Evolutionary conservation across 2,888 invertebrate species (phyloP), one percentile per base, ranked within the genome.

Genomic region (Trichopoda pennipes): DNA sequence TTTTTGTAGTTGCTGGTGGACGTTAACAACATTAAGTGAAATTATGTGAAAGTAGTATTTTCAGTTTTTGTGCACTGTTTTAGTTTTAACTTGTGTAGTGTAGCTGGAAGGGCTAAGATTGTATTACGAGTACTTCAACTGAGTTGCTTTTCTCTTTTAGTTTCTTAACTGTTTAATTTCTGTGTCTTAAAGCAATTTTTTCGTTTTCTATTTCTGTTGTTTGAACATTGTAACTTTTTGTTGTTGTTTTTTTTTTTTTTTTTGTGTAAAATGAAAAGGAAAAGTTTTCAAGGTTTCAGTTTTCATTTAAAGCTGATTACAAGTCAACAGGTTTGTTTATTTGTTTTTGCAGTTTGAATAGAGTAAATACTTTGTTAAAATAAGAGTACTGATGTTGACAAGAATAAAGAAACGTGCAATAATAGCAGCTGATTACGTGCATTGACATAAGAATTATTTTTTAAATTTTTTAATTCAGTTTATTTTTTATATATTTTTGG

Each of bases 21-120:
- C 60, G 63, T 53, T 84, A 83, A 85, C 66, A 73, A 73, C 74
- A n/a, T n/a, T n/a, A 70, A 82, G 78, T 82, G 81, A 82, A 82
- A 79, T 75, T 79, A 82, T 78, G 79, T 82, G 82, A 82, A 82
- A 82, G 82, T 72, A 75, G 49, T 56, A 78, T 49, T 69, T 78
- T 68, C 73, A 76, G 74, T 74, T 66, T 58, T 66, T 35, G 21
- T 58, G 66, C 66, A 58, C 12, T 47, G 38, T 61, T 80, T 75
- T 58, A 8, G 2, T 17, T 53, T 32, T 51, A 8, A 10, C 44
- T 58, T 51, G 60, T 44, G 3, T 60, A 35, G 16, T 68, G 58
- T 60, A 28, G 69, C 78, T 74, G 14, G n/a, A 75, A 82, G 82
- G 82, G 79, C 64, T 72, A 19, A 66, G 60, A 70, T 66, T 75